A percentile compares a stretch with the other conserved stretches of the same genome.
Evolutionary conservation across 2,797 vertebrate species (phyloP).

Genomic region (Hoplostethus atlanticus): DNA sequence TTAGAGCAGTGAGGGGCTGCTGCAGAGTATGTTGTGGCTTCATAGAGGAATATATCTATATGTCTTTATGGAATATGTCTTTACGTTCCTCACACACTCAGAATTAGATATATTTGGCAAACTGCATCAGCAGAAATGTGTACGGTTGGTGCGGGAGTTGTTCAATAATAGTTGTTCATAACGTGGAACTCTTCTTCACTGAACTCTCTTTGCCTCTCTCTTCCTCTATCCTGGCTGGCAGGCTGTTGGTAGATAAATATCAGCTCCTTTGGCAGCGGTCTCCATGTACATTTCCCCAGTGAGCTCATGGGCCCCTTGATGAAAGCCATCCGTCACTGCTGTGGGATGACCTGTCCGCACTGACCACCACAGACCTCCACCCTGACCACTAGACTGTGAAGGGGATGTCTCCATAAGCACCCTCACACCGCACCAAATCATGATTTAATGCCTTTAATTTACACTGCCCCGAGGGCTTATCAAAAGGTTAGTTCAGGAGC

Average conservation of each 20-base stretch:
- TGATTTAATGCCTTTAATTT: constrained; percentile 99
- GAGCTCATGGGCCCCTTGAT: constrained; percentile 90
- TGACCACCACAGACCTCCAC: constrained; percentile 81
- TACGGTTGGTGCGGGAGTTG: constrained; percentile 8
- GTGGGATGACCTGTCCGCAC: constrained; percentile 92
- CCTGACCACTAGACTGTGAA: constrained; percentile 92
- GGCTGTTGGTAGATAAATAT: constrained; percentile 76
- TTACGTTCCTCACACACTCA: constrained; percentile 39
- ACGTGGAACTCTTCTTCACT: constrained; percentile 23
- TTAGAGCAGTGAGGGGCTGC: constrained; percentile 83
- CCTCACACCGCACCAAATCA: constrained; percentile 86
- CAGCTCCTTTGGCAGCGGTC: constrained; percentile 88
- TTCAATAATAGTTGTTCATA: constrained; percentile 35
- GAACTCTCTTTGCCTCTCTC: constrained; percentile 34
- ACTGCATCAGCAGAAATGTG: constrained; percentile 20
- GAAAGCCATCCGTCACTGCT: constrained; percentile 95
- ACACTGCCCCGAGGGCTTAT: constrained; percentile 87
- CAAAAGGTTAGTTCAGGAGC: constrained; percentile 86
- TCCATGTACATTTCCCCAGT: constrained; percentile 88
- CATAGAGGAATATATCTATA: constrained; percentile 34
- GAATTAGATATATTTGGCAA: constrained; percentile 14
- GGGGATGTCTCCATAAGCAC: constrained; percentile 94
- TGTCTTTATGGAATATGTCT: no score
- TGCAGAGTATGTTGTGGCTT: constrained; percentile 73
- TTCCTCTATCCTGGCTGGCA: constrained; percentile 38